Base-by-base conservation (phyloP, 2,797 vertebrate species). In the Girardinus metallicus region DNA sequence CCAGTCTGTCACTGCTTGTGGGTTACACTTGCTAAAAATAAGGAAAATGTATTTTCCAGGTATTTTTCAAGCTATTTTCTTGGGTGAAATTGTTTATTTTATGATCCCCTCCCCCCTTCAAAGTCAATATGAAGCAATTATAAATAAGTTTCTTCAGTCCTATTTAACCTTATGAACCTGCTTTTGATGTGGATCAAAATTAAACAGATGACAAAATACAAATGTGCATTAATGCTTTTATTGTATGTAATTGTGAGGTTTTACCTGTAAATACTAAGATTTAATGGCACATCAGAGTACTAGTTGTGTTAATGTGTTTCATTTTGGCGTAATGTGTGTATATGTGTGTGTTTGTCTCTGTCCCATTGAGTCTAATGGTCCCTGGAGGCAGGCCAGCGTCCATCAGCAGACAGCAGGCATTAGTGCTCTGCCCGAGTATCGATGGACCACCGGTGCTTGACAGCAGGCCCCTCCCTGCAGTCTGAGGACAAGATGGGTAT, bases 401-500 rank as follows among this genome's bases (percentile, higher is more conserved):
- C 97, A 97, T 97, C 97, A 98, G 96, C 94, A 95, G 95, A 91
- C 92, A 94, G 96, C 87, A 85, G 88, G 95, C 96, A 98, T 98
- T 98, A 98, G 96, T 96, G 96, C 96, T 96, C 96, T 96, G 94
- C 88, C 94, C 91, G 94, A 95, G 96, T 97, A 98, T 95, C 96
- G 97, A 98, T 97, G 96, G 96, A 96, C 93, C 94, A 93, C 94
- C 92, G 95, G 95, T 83, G 90, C 88, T 89, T 90, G 90, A 95
- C 95, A 94, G 96, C 95, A 92, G 95, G 95, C 96, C 95, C 95
- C 95, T 94, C 96, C 95, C 96, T 92, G 93, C 90, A 46, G 82
- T 88, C 86, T 60, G 74, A 79, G 85, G 80, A 89, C 88, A 91
- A 87, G 91, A 88, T 91, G 89, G 85, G 83, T 89, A 84, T 88